Conservation (phyloP, 64 coral and sea anemone genomes). For the Acropora tenuis region DNA sequence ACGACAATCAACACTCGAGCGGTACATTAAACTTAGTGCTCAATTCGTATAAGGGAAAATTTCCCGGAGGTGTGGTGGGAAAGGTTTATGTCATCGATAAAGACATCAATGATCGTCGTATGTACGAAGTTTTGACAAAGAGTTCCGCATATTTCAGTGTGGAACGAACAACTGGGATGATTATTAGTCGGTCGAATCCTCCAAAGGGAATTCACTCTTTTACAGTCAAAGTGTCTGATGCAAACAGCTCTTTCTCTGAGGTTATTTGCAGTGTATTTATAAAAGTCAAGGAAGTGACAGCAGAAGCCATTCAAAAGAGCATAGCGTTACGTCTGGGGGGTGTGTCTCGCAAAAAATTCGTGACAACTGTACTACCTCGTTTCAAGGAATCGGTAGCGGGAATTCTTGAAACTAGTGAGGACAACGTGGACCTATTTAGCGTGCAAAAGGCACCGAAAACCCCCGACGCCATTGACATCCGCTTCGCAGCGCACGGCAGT, state of each 20-base stretch:
- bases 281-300: conserved; percentile 65
- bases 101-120: conserved; percentile 78
- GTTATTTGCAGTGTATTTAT: conserved; percentile 71
- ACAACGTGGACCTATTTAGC: conserved; percentile 86
- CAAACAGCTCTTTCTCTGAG: conserved; percentile 53
- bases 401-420: conserved; percentile 44
- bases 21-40: conserved; percentile 71
- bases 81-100: conserved; percentile 90
- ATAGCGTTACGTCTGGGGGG: conserved; percentile 63
- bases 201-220: conserved; percentile 62
- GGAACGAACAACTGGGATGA: conserved; percentile 67
- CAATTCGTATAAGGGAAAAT: conserved; percentile 72
- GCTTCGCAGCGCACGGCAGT: conserved; percentile 92
- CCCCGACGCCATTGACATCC: conserved; percentile 53
- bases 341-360: conserved; percentile 33
- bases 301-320: conserved; percentile 79
- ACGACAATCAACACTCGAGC: conserved; percentile 83
- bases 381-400: conserved; percentile 76
- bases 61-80: conserved; percentile 69
- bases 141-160: conserved; percentile 71
- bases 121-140: conserved; percentile 48
- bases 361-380: conserved; percentile 36
- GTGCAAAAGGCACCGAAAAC: conserved; percentile 57
- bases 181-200: conserved; percentile 64
- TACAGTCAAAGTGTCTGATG: conserved; percentile 69